Evolutionary conservation across 2,113 vertebrate species (phyloP), one percentile per base, ranked within the genome.

Genomic region (Hyla sarda): DNA sequence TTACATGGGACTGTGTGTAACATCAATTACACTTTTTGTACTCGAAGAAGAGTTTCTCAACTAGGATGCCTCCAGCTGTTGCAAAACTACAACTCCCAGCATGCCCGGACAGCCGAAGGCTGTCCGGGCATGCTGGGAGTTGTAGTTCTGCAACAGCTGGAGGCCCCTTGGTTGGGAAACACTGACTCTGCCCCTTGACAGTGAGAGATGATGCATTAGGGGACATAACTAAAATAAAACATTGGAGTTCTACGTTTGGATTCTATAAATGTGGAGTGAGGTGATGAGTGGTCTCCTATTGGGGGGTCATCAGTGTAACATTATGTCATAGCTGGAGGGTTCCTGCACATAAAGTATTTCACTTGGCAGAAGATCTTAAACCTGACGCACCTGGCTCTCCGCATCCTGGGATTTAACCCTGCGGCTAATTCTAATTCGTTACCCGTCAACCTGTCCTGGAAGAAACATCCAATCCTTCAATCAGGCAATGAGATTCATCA

Each of bases 321-420:
- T 37, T 19, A 8, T 41, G 67, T 71, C 32, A 71, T 71, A 41
- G 67, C 67, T 71, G 67, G 67, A 71, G 67, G 67, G 67, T 69
- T 65, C 28, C 62, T 67, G 28, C 14, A 32, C 62, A 67, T 32
- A 32, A 32, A 67, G 28, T 67, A 67, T 32, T 28, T 17, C 62
- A 41, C 34, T 72, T 74, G 37, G 71, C 72, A 74, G 34, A 13
- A 48, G 41, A 47, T 17, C 41, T 74, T 16, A 74, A 3, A 74
- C 13, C 72, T 74, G 37, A 14, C 41, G 41, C 72, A 45, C 37
- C 72, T 74, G 72, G 23, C 37, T 28, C 30, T 48, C 72, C 45
- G 23, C 23, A 74, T 47, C 41, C 12, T 19, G 65, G 41, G 23
- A 25, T n/a, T 37, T 47, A 25, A 48, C 72, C 72, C 41, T 47